Conservation (phyloP, 64 coral and sea anemone genomes). For the Montipora sp. region DNA sequence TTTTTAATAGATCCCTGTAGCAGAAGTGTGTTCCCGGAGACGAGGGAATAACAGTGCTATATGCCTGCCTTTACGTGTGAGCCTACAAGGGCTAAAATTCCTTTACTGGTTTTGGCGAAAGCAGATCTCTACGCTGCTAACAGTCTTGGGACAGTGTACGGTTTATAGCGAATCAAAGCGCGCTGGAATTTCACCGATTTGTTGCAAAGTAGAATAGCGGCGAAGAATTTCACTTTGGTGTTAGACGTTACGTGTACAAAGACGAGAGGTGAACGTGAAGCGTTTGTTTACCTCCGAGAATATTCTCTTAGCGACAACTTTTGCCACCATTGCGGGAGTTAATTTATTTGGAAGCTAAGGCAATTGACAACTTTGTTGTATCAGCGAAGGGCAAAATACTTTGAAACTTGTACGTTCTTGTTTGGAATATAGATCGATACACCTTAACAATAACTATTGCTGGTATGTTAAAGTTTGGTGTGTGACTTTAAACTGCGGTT, state of each 20-base stretch:
- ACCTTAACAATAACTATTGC: not conserved
- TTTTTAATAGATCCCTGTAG: not conserved
- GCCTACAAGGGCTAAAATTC: not conserved
- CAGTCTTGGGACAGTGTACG: not conserved
- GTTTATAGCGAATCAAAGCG: not conserved
- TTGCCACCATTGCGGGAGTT: constrained; percentile 8
- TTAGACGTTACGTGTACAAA: not conserved
- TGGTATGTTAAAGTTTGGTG: too few species aligned
- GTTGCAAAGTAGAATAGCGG: not conserved
- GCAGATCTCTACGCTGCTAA: not conserved
- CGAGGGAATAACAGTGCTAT: not conserved
- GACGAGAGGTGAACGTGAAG: not conserved
- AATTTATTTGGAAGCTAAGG: not conserved
- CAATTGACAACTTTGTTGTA: not conserved
- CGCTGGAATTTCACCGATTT: not conserved
- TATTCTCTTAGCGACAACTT: constrained; percentile 21
- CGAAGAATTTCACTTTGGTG: not conserved
- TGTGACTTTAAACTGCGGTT: constrained; percentile 6
- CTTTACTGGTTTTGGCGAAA: not conserved
- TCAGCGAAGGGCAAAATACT: not conserved
- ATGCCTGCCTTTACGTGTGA: not conserved
- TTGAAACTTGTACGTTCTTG: not conserved
- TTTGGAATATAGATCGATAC: not conserved
- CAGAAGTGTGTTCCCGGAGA: not conserved
- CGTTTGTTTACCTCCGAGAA: constrained; percentile 17